Base-by-base conservation (phyloP, 1,140 invertebrate species). In the Rhagoletis pomonella region DNA sequence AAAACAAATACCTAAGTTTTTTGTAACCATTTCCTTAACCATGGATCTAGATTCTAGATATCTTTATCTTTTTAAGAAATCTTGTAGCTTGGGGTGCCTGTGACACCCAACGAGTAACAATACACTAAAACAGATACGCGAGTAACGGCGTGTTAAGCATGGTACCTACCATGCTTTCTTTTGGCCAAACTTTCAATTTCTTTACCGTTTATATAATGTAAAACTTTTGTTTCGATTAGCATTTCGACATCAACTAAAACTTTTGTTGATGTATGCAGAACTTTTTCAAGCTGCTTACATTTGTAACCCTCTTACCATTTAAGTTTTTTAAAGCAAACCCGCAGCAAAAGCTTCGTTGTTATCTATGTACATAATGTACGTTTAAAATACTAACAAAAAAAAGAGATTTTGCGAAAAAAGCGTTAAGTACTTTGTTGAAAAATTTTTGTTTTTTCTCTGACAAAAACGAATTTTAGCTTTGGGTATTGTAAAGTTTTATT, bases 401-500 rank as follows among this genome's bases (percentile, higher is more conserved):
- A 55, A 10, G 1, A 7, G 5, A 55, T 44, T n/a, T 44, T 73
- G 5, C 67, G 17, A 14, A 67, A 67, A 42, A 67, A 42, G 42
- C 65, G 29, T n/a, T 67, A 67, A 29, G 19, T 42, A 73, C 39
- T 73, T 73, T 73, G 39, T 47, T 73, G 10, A 44, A 42, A 67
- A 29, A 67, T 73, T 73, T 73, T 44, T 73, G 39, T 73, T 73
- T 44, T 73, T 17, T 17, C 9, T 44, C 14, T 29, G 3, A 1
- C 0, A 62, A 42, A n/a, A 44, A 4, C 67, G 17, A 73, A 73
- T 17, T 73, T 47, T 47, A 39, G 67, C 67, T n/a, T 42, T 44
- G 67, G 67, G 67, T 39, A 12, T 73, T 42, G 67, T 73, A 73
- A 73, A 73, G 67, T 44, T 73, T 73, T 73, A 47, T 42, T 47